Percentiles rank a stretch among this genome's conserved stretches.
These are phyloP conservation scores for Oryctolagus cuniculus DNA, from an alignment of 2,113 vertebrate genomes.

Conservation along the genomic window mOryCun1.1 NC_091442.1:39766001-39766500, in stretches of 20 bases:
- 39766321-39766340: not conserved
- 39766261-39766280: not conserved
- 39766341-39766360: not conserved
- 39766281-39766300: not conserved
- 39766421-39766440: conserved; percentile 25
- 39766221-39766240: conserved; percentile 2
- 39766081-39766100: conserved; percentile 74
- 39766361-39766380: not conserved
- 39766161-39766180: conserved; percentile 63
- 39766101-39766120: conserved; percentile 44
- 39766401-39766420: conserved; percentile 18
- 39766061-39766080: conserved; percentile 47
- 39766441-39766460: not conserved
- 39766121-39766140: conserved; percentile 69
- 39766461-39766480: not conserved
- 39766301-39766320: not conserved
- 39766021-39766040: conserved; percentile 70
- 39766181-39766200: conserved; percentile 28
- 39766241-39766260: not conserved
- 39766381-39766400: conserved; percentile 15
- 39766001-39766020: conserved; percentile 76
- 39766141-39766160: conserved; percentile 69
- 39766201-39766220: not conserved
- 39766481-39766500: not conserved
- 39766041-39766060: conserved; percentile 70